Base-by-base conservation (phyloP, 92 coral and sea anemone species). In the Palythoa heliodiscus region DNA sequence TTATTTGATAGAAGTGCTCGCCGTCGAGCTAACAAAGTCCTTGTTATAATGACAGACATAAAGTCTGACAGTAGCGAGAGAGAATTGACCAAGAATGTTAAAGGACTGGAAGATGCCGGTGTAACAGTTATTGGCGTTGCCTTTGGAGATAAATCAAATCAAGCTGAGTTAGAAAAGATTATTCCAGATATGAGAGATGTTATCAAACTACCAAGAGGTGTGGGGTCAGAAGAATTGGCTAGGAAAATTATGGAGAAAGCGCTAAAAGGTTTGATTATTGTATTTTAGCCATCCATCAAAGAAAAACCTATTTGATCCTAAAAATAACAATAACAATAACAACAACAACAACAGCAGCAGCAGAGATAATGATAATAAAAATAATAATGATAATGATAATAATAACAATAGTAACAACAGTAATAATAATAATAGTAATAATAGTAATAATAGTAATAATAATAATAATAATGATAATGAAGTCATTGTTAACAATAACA, bases 11-110 rank as follows among this genome's bases (percentile, higher is more conserved):
- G 91, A 70, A 88, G 89, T 39, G 88, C 92, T 17, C 96, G 98
- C 6, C 80, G 83, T 14, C 93, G 85, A 40, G 93, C 96, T 38
- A 87, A 83, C 61, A 91, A 93, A 74, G 91, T 90, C 38, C 75
- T 96, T 48, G 90, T 96, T 24, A 84, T 96, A 16, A 89, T 96
- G 86, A 92, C 96, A 53, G 98, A 95, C 52, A 91, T 87, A 50
- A 58, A 70, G 71, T 89, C 94, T 16, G 93, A 87, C 64, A 84
- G 92, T 10, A 78, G 73, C 38, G 55, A 70, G 39, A 75, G 88
- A 37, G 88, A 86, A 53, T 72, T 90, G 11, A 72, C 35, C 24
- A 63, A 55, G 64, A 82, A 91, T 38, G 87, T 89, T 19, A 83
- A 88, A 58, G 83, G 67, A 61, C 89, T 87, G 6, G 86, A 87